Percentiles rank a stretch among this genome's conserved stretches.
Evolutionary conservation across 53 echinoderm and acorn worm genomes (phyloP).

Genomic region (Holothuria scabra): DNA sequence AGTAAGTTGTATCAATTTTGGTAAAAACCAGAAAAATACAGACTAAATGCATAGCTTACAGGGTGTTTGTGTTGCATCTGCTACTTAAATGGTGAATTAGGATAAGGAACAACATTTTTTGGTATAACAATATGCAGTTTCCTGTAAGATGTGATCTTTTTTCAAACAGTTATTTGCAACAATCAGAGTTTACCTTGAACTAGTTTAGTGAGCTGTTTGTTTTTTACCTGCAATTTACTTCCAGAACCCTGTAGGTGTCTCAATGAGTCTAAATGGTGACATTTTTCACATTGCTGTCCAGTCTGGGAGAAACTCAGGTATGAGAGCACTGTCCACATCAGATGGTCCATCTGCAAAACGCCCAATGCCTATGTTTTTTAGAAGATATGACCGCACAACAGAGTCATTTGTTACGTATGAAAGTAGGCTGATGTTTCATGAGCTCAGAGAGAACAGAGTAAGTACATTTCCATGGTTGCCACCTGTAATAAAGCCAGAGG

Average conservation of each 20-base stretch:
- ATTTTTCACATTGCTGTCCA: constrained; percentile 68
- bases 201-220: not conserved
- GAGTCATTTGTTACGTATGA: constrained; percentile 73
- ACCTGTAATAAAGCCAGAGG: too few relatives aligned
- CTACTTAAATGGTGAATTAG: too few relatives aligned
- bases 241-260: constrained; percentile 93
- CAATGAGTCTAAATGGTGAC: constrained; percentile 90
- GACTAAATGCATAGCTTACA: too few relatives aligned
- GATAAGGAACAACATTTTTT: too few relatives aligned
- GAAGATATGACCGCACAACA: constrained; percentile 55
- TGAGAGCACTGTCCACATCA: not conserved
- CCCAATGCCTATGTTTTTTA: constrained; percentile 64
- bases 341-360: constrained; percentile 24
- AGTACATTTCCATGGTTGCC: not conserved
- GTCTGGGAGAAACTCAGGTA: not conserved
- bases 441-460: constrained; percentile 64
- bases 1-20: too few relatives aligned
- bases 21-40: too few relatives aligned
- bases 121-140: too few relatives aligned
- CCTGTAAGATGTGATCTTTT: too few relatives aligned
- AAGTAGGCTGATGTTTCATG: constrained; percentile 70
- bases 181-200: too few relatives aligned
- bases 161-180: too few relatives aligned
- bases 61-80: too few relatives aligned
- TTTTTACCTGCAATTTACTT: not conserved